Evolutionary conservation across 2,113 vertebrate genomes (phyloP).

Genomic region (Sula dactylatra): DNA sequence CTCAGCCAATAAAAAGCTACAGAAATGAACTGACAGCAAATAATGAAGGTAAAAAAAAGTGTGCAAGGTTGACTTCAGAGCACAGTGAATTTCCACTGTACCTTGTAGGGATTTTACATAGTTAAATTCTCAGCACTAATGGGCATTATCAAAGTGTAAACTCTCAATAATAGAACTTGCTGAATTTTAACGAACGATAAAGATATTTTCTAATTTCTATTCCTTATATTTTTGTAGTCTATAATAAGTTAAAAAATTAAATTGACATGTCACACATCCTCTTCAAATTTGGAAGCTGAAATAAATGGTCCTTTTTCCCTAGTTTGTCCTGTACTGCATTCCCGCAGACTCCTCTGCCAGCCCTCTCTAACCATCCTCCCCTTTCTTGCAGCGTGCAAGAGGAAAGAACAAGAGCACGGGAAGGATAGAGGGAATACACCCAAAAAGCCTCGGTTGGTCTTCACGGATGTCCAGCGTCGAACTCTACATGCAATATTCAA

Average conservation of each 20-base stretch:
- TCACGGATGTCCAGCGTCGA: slow-evolving; percentile 97
- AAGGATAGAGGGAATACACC: slow-evolving; percentile 88
- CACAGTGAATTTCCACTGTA: not conserved
- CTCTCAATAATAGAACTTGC: not conserved
- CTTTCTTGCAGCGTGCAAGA: slow-evolving; percentile 90
- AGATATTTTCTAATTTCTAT: not conserved
- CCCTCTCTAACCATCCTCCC: slow-evolving; percentile 32
- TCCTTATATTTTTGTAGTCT: not conserved
- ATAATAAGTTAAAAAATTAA: not conserved
- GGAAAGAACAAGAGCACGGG: slow-evolving; percentile 96
- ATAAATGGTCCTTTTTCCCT: not conserved
- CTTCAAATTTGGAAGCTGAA: not conserved
- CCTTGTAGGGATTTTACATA: not conserved
- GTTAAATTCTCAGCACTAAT: not conserved
- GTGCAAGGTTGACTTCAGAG: not conserved
- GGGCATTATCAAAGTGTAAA: not conserved
- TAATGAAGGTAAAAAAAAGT: not conserved
- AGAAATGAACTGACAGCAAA: not conserved
- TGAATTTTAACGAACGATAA: not conserved
- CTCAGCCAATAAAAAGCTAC: not conserved
- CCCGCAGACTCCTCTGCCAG: rapidly evolving
- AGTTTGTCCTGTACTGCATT: not conserved
- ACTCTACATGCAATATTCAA: slow-evolving; percentile 99
- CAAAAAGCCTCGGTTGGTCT: slow-evolving; percentile 97
- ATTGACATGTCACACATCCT: not conserved